A percentile compares a stretch with the other conserved stretches of the same genome.
Conservation (phyloP, 2,888 invertebrate species). For the Yponomeuta evonymella region DNA sequence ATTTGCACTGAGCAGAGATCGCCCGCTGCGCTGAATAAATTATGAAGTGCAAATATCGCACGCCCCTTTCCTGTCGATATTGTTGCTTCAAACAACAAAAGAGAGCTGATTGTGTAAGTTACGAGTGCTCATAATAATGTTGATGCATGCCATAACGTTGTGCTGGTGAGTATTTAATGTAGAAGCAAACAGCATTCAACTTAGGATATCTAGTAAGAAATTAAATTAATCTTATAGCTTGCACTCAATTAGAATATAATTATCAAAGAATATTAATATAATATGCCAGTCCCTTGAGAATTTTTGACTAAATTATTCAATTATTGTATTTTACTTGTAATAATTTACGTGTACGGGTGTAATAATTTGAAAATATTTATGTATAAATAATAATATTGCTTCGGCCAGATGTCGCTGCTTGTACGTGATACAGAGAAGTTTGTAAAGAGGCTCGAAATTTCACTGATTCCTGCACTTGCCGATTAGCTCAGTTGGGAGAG, state of each 20-base stretch:
- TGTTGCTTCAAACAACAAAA: conserved; percentile 57
- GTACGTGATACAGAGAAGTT: too few relatives aligned
- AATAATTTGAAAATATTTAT: too few relatives aligned
- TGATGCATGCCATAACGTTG: not conserved
- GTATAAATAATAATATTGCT: too few relatives aligned
- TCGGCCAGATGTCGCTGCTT: too few relatives aligned
- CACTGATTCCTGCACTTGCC: too few relatives aligned
- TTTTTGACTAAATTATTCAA: too few relatives aligned
- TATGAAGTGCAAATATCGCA: conserved; percentile 35
- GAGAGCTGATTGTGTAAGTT: conserved; percentile 62
- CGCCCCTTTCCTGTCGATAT: conserved; percentile 57
- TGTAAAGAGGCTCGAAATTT: too few relatives aligned
- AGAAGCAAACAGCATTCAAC: not conserved
- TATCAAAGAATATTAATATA: too few relatives aligned
- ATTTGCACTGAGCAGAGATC: conserved; percentile 59
- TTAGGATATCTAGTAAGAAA: not conserved
- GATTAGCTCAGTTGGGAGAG: too few relatives aligned
- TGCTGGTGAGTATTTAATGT: not conserved
- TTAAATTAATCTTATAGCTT: not conserved
- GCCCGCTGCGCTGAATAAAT: conserved; percentile 67
- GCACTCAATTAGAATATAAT: not conserved
- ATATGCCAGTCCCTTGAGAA: too few relatives aligned
- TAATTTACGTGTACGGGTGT: too few relatives aligned
- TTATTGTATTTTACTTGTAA: too few relatives aligned
- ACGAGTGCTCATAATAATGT: conserved; percentile 37